Evolutionary conservation across 2,797 vertebrate genomes (phyloP).

Genomic region (Sphenodon punctatus): DNA sequence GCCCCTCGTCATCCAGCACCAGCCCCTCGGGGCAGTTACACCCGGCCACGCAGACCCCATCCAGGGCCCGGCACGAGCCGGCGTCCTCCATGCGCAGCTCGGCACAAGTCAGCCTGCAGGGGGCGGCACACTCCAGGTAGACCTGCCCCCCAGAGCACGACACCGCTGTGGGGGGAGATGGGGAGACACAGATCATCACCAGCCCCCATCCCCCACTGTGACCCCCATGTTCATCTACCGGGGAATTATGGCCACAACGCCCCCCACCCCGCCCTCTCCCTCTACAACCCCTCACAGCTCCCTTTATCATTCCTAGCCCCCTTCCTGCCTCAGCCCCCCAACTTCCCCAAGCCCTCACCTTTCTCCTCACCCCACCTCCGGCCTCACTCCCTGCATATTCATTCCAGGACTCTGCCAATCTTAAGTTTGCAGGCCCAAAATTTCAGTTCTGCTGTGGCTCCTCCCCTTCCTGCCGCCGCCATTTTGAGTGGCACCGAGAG

Average conservation of each 20-base stretch:
- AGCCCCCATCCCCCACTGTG: no score
- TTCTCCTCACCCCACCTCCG: no score
- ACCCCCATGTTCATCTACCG: background rate
- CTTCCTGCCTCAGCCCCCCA: no score
- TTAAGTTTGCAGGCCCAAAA: no score
- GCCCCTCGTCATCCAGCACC: constrained; percentile 80
- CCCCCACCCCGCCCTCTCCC: no score
- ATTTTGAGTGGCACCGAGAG: no score
- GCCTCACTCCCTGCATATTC: no score
- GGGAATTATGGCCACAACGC: background rate
- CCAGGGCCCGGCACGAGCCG: constrained; percentile 68
- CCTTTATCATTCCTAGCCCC: accelerated
- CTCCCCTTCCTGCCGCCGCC: no score
- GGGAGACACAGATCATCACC: background rate
- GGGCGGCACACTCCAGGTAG: constrained; percentile 82
- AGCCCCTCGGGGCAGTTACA: constrained; percentile 85
- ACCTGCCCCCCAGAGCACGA: constrained; percentile 83
- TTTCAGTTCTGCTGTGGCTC: no score
- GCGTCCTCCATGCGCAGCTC: constrained; percentile 62
- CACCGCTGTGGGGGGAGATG: constrained; percentile 64
- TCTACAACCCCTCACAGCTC: no score
- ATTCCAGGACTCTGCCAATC: no score
- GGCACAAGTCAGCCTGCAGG: constrained; percentile 79
- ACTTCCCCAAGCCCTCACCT: background rate
- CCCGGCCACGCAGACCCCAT: constrained; percentile 81